A percentile compares a stretch with the other conserved stretches of the same genome.
These are phyloP conservation scores for Limnodromus scolopaceus DNA, from an alignment of 2,797 vertebrate genomes.

Conservation along the genomic window DNA sequence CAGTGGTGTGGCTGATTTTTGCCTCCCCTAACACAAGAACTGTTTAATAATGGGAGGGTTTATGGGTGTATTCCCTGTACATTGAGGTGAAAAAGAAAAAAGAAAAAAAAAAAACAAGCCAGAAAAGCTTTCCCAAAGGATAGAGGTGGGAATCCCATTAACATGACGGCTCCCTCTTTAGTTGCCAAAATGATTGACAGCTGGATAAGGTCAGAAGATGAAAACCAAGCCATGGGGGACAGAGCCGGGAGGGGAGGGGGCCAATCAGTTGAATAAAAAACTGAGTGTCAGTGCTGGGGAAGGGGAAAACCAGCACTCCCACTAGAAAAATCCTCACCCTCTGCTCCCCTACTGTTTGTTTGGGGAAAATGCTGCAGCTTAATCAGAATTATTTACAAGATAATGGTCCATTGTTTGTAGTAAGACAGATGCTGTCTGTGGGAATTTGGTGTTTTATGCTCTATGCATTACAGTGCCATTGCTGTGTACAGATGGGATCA, in stretches of 20 bases:
- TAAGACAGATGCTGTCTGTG: conserved; percentile 85
- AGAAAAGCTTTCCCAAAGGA: conserved; percentile 32
- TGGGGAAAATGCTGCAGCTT: conserved; percentile 78
- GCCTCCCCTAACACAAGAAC: neutral
- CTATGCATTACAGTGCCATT: conserved; percentile 74
- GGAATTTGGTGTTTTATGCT: conserved; percentile 83
- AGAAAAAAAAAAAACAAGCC: neutral
- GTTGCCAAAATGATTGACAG: conserved; percentile 16
- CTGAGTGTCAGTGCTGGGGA: conserved; percentile 42
- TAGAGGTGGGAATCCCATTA: conserved; percentile 20
- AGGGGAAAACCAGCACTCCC: conserved; percentile 31
- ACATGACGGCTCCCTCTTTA: neutral
- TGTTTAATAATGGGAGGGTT: neutral
- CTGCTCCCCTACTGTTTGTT: conserved; percentile 71
- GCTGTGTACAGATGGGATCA: conserved; percentile 76
- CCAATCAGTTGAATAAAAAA: conserved; percentile 35
- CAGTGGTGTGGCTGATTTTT: fast-evolving
- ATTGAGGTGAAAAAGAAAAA: neutral
- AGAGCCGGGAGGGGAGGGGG: neutral
- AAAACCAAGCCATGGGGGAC: conserved; percentile 32
- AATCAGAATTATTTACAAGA: conserved; percentile 88
- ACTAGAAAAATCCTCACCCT: conserved; percentile 49
- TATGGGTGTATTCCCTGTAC: neutral
- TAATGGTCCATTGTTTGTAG: conserved; percentile 84
- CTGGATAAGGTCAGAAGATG: conserved; percentile 44